phyloP scores from a whole-genome alignment of 2,113 vertebrate species.

The Falcunculus frontatus region DNA sequence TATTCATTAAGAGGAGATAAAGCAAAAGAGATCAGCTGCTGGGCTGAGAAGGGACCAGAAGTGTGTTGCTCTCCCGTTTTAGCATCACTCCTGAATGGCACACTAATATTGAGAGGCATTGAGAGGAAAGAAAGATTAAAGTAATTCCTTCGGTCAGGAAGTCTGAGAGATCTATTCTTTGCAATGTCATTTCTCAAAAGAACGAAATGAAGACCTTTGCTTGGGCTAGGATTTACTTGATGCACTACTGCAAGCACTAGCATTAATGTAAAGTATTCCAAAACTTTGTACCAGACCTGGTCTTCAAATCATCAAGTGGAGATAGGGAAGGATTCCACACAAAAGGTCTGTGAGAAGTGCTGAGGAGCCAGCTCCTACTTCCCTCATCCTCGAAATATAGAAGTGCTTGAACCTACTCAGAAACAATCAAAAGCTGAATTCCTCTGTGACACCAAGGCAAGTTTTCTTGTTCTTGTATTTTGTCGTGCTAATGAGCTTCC shows the following conservation, averaged over 20 bases:
- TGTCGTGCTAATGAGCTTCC: background rate
- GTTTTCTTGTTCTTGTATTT: background rate
- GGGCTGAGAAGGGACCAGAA: background rate
- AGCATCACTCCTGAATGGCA: background rate
- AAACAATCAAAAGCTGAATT: background rate
- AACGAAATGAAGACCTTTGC: rapidly evolving
- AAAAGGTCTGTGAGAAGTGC: background rate
- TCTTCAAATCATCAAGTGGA: background rate
- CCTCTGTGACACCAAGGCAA: background rate
- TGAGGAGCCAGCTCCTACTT: background rate
- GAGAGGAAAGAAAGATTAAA: background rate
- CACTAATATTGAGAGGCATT: background rate
- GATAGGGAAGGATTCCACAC: background rate
- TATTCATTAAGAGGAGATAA: background rate
- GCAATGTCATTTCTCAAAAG: background rate
- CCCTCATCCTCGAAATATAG: background rate
- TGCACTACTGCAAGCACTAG: background rate
- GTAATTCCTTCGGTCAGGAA: background rate
- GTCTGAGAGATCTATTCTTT: background rate
- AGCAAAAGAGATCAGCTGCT: background rate
- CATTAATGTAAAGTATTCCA: background rate
- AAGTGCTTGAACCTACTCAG: background rate
- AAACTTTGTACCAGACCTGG: background rate
- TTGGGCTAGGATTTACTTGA: background rate
- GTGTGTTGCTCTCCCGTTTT: background rate